Evolutionary conservation across 2,797 vertebrate genomes (phyloP).

Genomic region (Cebuella pygmaea): DNA sequence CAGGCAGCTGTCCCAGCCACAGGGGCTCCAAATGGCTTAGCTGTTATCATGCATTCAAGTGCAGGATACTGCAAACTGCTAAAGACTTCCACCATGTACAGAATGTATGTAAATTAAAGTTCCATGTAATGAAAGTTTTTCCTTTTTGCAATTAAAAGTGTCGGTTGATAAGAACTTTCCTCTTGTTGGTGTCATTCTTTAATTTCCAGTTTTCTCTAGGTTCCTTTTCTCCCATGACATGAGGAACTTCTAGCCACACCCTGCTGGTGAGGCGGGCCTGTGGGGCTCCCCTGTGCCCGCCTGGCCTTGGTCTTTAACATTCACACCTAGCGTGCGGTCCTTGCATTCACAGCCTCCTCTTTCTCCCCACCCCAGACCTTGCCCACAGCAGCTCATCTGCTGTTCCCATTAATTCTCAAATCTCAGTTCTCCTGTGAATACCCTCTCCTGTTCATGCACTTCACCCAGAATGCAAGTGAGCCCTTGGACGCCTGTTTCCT

Average conservation of each 20-base stretch:
- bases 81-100: slow-evolving; percentile 79
- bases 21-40: slow-evolving; percentile 45
- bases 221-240: not conserved
- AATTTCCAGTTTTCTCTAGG: not conserved
- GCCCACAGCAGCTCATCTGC: not conserved
- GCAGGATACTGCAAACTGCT: slow-evolving; percentile 75
- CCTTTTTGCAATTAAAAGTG: slow-evolving; percentile 84
- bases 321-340: too few relatives aligned
- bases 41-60: slow-evolving; percentile 68
- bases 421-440: not conserved
- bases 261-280: not conserved
- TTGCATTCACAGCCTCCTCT: not conserved
- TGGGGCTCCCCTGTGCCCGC: not conserved
- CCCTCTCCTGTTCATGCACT: not conserved
- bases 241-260: not conserved
- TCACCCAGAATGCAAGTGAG: not conserved
- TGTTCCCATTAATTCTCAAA: not conserved
- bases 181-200: slow-evolving; percentile 37
- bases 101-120: slow-evolving; percentile 82
- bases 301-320: not conserved
- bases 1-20: not conserved
- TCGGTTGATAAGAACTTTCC: slow-evolving; percentile 68
- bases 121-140: slow-evolving; percentile 80
- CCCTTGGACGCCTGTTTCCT: not conserved
- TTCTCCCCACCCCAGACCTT: not conserved